phyloP scores from a whole-genome alignment of 2,113 vertebrate species.

The Hypocryptadius cinnamomeus region DNA sequence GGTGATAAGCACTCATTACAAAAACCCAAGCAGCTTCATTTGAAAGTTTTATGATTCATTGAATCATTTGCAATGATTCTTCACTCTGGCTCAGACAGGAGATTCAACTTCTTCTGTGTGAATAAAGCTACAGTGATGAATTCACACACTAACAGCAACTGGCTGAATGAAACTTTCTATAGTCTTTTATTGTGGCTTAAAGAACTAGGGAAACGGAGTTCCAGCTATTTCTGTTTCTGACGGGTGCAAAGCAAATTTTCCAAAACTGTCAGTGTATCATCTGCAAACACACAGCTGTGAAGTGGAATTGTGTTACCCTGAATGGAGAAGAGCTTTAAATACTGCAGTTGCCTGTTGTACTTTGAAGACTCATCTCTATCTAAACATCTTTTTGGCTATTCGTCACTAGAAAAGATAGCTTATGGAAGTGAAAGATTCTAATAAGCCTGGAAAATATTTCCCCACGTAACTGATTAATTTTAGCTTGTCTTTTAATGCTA shows the following conservation, averaged over 20 bases:
- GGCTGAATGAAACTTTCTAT: neutral
- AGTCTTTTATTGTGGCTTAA: neutral
- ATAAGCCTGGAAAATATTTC: neutral
- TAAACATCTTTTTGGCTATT: neutral
- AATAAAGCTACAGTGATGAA: neutral
- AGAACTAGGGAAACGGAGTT: neutral
- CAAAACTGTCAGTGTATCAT: neutral
- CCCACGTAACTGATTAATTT: neutral
- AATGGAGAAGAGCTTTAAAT: neutral
- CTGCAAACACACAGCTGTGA: neutral
- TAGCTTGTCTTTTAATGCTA: neutral
- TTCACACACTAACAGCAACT: neutral
- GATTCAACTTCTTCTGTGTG: neutral
- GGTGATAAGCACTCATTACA: neutral
- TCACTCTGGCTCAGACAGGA: neutral
- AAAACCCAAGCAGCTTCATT: neutral
- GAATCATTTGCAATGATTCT: neutral
- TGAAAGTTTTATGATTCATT: too few relatives aligned
- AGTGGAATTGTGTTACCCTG: neutral
- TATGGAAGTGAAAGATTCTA: neutral
- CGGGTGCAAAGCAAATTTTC: neutral
- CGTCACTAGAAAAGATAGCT: neutral
- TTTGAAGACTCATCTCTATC: neutral
- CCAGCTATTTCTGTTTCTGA: neutral
- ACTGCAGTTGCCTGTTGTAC: neutral